Evolutionary conservation across 2,888 invertebrate genomes (phyloP).

Genomic region (Zele albiditarsus): DNA sequence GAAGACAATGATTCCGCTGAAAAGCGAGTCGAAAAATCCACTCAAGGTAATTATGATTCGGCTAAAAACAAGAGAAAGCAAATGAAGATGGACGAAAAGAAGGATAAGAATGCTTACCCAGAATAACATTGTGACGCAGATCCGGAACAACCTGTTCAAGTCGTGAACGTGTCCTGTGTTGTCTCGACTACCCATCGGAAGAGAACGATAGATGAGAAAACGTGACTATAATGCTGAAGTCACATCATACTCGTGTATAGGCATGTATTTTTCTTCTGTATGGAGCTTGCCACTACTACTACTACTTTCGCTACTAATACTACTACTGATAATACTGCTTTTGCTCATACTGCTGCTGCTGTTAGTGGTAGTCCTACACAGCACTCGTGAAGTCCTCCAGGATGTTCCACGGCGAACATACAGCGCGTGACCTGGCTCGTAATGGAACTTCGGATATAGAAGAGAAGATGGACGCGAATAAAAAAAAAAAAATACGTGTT

Average conservation of each 20-base stretch:
- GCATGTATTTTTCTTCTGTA: too few species aligned
- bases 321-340: too few species aligned
- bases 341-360: not conserved
- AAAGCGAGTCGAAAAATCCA: not conserved
- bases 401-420: not conserved
- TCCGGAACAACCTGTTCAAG: constrained; percentile 51
- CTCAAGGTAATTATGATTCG: constrained; percentile 33
- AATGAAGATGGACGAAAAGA: not conserved
- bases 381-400: not conserved
- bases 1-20: too few species aligned
- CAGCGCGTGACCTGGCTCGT: not conserved
- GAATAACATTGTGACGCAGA: constrained; percentile 27
- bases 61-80: not conserved
- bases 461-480: not conserved
- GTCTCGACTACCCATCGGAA: constrained; percentile 22
- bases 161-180: constrained; percentile 58
- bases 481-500: too few species aligned
- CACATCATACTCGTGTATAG: too few species aligned
- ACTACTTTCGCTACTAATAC: not conserved
- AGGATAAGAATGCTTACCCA: not conserved
- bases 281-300: not conserved
- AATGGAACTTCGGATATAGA: not conserved
- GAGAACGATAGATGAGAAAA: not conserved
- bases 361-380: constrained; percentile 4
- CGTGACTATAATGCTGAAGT: constrained; percentile 36